Base-by-base conservation (phyloP, 2,797 vertebrate genomes). In the Leuciscus waleckii region DNA sequence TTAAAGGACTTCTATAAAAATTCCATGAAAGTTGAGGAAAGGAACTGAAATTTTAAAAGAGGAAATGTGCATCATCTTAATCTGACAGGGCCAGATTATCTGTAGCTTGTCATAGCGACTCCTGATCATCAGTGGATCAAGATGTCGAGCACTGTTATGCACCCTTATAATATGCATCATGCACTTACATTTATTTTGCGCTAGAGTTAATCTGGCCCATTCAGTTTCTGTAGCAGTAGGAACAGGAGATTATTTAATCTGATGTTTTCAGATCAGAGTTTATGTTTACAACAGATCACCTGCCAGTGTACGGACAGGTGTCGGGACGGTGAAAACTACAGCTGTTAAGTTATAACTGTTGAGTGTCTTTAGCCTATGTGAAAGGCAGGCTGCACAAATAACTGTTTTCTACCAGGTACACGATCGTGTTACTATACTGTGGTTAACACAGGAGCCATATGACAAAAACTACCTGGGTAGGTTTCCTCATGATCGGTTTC, bases 211-310 rank as follows among this genome's bases (percentile, higher is more conserved):
- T 78, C 73, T 79, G 83, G 65, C 49, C 16, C 17, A 10, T 79
- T 79, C 51, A n/a, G 83, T 69, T 84, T 58, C 46, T 56, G n/a
- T 56, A 49, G 41, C 29, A 68, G 32, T 7, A 75, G 71, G 43
- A 46, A 58, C 51, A 58, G 37, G 37, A 5, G 49, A 68, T 46
- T 23, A 32, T 85, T 82, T 69, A 46, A 32, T 85, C 68, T 46
- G 37, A 74, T 29, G 63, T 32, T 70, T 82, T 83, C 77, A 83
- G 85, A 68, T 82, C 81, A 85, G 89, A 88, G 85, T 81, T 85
- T 83, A 80, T 90, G 91, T 92, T 91, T 92, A 91, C 90, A 88
- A 85, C 35, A 76, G 83, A 78, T 83, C 61, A 75, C 86, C 75
- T 86, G 83, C 80, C 84, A 69, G 75, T 39, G 51, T 16, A 49